These are phyloP conservation scores for Sialis fuliginosa DNA, from an alignment of 2,888 invertebrate genomes.

Conservation along the genomic window DNA sequence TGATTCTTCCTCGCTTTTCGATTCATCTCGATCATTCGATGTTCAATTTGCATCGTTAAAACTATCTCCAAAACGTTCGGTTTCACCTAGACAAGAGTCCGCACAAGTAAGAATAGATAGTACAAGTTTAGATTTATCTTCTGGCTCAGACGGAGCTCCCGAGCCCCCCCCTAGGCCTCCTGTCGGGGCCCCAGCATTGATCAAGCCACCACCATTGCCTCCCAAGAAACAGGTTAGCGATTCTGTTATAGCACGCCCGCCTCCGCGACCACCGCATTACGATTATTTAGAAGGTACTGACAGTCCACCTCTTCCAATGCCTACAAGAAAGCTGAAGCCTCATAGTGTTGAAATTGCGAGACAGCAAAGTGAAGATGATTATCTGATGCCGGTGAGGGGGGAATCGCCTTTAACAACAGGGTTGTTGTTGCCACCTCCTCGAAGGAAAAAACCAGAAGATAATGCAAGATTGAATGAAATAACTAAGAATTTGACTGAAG, in stretches of 20 bases:
- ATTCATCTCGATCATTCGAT: constrained; percentile 18
- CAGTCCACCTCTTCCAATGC: constrained; percentile 42
- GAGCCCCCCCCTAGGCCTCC: constrained; percentile 52
- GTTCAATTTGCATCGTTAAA: constrained; percentile 11
- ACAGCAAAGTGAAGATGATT: constrained; percentile 36
- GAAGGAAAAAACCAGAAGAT: constrained; percentile 15
- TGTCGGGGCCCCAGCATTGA: constrained; percentile 32
- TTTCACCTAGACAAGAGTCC: constrained; percentile 12
- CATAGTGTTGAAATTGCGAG: constrained; percentile 8
- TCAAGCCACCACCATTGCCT: constrained; percentile 54
- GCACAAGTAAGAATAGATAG: constrained; percentile 12
- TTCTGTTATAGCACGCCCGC: constrained; percentile 33
- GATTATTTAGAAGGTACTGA: constrained; percentile 34
- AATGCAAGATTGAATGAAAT: constrained; percentile 1
- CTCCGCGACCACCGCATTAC: constrained; percentile 41
- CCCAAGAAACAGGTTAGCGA: constrained; percentile 48
- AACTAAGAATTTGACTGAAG: no score
- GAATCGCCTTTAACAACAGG: constrained; percentile 15
- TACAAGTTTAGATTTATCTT: constrained; percentile 21
- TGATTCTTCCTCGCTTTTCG: constrained; percentile 7
- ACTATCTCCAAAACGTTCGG: constrained; percentile 8
- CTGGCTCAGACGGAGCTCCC: constrained; percentile 29
- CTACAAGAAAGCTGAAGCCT: constrained; percentile 28
- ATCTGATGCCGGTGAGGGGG: constrained; percentile 40
- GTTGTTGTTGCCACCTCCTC: constrained; percentile 31